Base-by-base conservation (phyloP, 1,140 invertebrate genomes). In the Megalonaias nervosa region DNA sequence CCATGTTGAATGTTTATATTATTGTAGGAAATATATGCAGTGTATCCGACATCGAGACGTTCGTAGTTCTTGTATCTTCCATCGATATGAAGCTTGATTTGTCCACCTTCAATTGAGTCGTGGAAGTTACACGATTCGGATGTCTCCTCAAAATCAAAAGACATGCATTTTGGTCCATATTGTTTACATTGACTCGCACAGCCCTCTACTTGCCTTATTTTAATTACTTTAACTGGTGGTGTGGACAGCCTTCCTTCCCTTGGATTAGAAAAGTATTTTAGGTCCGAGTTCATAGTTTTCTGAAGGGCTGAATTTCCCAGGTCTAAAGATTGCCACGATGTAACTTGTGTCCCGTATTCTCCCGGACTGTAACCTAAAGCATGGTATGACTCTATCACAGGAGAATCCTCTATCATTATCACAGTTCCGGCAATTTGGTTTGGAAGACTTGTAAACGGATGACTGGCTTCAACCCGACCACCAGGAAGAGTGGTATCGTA, bases 111-210 rank as follows among this genome's bases (percentile, higher is more conserved):
- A 15, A 75, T 59, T 1, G 61, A n/a, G 21, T 75, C 74, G 59
- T 75, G 74, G 6, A 75, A 67, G 57, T 75, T 67, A 61, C 74
- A 75, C 48, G 74, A 69, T 48, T 75, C 74, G 58, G 74, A 75
- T n/a, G 61, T 57, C 23, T 75, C 58, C 26, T 75, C 74, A 55
- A 38, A 75, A 31, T 68, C 67, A 69, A 75, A 75, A n/a, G 74
- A 75, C 0, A 75, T 57, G 56, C 74, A 75, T 31, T 67, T 75
- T 2, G 26, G 38, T 48, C 38, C 74, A 21, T 75, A 68, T 14
- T 38, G 13, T 19, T 69, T 61, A 58, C 74, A 75, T n/a, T 5
- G 19, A 17, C 61, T 23, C 3, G 74, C 74, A 67, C 74, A 75
- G 3, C 48, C 6, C 21, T 69, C 74, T 12, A 59, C 56, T 19